Conservation (phyloP, 2,888 invertebrate genomes). For the Tenthredo livida region DNA sequence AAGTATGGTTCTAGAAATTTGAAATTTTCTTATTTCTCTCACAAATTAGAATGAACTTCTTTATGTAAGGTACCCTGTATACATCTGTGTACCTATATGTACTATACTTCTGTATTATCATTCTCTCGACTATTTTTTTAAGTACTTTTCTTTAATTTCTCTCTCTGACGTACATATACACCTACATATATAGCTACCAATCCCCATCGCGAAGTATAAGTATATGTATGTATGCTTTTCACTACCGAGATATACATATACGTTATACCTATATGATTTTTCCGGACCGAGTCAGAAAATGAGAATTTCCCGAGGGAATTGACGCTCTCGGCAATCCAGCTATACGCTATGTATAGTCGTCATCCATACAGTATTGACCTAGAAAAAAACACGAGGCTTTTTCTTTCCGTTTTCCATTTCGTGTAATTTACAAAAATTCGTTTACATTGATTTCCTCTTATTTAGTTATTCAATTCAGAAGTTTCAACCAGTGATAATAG, state of each 20-base stretch:
- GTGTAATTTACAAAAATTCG: no score
- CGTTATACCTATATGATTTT: slow-evolving; percentile 7
- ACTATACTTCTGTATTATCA: background rate
- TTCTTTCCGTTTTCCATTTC: no score
- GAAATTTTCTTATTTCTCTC: background rate
- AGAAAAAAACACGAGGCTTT: background rate
- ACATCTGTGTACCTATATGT: background rate
- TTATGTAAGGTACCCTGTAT: background rate
- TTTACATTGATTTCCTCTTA: no score
- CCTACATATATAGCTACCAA: background rate
- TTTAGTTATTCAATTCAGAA: no score
- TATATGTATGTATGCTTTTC: background rate
- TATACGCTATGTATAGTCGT: background rate
- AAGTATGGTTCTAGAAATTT: no score
- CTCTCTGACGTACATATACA: background rate
- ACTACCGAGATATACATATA: background rate
- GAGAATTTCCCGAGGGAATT: slow-evolving; percentile 37
- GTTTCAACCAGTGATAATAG: no score
- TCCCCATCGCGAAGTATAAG: background rate
- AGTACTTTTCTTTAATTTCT: slow-evolving; percentile 22
- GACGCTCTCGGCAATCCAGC: slow-evolving; percentile 31
- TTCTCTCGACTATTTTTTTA: slow-evolving; percentile 7
- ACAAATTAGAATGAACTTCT: background rate
- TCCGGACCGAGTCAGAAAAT: slow-evolving; percentile 27
- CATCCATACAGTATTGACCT: slow-evolving; percentile 2